Base-by-base conservation (phyloP, 2,113 vertebrate species). In the Clarias batrachus region DNA sequence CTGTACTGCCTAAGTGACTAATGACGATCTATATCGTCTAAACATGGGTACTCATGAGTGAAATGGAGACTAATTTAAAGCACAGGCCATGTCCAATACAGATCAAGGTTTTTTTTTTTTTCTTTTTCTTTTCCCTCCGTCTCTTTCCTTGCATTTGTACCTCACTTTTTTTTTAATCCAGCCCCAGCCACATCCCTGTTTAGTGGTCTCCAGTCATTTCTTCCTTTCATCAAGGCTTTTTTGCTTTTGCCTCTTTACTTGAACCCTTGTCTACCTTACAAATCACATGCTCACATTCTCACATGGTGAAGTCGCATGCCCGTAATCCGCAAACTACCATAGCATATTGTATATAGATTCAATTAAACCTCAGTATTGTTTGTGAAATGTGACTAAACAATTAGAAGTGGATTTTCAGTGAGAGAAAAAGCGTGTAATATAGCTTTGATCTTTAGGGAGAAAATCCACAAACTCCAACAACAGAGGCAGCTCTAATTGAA, bases 331-430 rank as follows among this genome's bases (percentile, higher is more conserved):
- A 56, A 63, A 60, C 81, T 81, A 37, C 54, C 48, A 81, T 23
- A 56, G 60, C 12, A 86, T 63, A 65, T 3, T 77, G 37, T 56
- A 66, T 87, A 86, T 86, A 65, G 73, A 86, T 86, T 84, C 21
- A 76, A 76, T 89, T 84, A 84, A 76, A 87, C 59, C 25, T 66
- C 74, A 81, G 76, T 48, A 89, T 84, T 66, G 85, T 81, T 86
- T 89, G 85, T 86, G 70, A 41, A 41, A 86, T 81, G 85, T 56
- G 27, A 79, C 82, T 52, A 80, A 86, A 77, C 81, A 89, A 89
- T 86, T 87, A 89, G 60, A 62, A 84, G 88, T 66, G 66, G 59
- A 84, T 89, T 60, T 84, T 70, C 62, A 60, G 85, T 4, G 41
- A 33, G 48, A 73, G 17, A 78, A 57, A 30, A 73, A 30, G 62